phyloP scores from a whole-genome alignment of 1,140 invertebrate genomes.

The Drosophila rhopaloa region DNA sequence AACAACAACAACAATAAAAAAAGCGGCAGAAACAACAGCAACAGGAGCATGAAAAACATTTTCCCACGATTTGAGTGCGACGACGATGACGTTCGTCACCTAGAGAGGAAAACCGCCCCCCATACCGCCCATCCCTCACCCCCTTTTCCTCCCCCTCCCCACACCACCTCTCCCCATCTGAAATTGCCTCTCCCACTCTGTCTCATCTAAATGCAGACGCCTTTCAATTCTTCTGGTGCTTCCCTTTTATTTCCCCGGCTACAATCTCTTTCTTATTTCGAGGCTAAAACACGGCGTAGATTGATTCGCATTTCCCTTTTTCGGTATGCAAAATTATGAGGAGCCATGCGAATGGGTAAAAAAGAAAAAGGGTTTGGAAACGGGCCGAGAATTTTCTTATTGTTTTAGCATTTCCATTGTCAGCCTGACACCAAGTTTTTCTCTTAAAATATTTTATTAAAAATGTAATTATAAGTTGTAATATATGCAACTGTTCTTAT shows the following conservation, averaged over 20 bases:
- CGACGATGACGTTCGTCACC: conserved; percentile 52
- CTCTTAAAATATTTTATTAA: neutral
- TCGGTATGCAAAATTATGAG: conserved; percentile 15
- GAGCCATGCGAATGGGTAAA: neutral
- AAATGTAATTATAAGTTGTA: neutral
- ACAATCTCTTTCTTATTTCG: conserved; percentile 31
- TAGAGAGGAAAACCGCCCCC: conserved; percentile 29
- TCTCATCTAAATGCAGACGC: conserved; percentile 47
- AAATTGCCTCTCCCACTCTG: conserved; percentile 20
- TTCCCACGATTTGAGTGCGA: conserved; percentile 63
- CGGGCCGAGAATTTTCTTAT: neutral
- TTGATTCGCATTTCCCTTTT: conserved; percentile 33
- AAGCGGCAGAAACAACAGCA: conserved; percentile 3
- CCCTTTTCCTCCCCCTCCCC: neutral
- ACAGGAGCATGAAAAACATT: conserved; percentile 43
- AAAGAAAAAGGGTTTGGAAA: neutral
- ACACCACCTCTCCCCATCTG: too few relatives aligned
- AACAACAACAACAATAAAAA: too few relatives aligned
- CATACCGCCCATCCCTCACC: neutral
- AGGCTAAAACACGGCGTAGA: neutral
- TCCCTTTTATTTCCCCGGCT: conserved; percentile 7
- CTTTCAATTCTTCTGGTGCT: conserved; percentile 33
- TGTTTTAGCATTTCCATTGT: neutral
- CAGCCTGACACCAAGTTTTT: neutral
- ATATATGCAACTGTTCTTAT: too few relatives aligned